Percentiles rank a stretch among this genome's conserved stretches.
Evolutionary conservation across 2,888 invertebrate genomes (phyloP).

Genomic region (Caenorhabditis sulstoni): DNA sequence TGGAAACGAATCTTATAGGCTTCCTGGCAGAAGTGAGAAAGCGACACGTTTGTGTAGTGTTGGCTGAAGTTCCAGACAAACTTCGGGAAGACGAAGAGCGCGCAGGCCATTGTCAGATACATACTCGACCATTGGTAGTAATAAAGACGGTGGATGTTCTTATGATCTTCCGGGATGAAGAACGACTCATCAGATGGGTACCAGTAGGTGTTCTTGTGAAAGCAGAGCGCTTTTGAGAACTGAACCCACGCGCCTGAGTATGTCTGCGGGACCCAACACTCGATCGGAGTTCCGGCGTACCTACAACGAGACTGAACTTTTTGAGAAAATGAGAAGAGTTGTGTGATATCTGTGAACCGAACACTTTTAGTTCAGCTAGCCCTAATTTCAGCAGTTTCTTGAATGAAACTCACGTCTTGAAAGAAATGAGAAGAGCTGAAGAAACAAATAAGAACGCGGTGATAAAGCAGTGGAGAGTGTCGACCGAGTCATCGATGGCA

Average conservation of each 20-base stretch:
- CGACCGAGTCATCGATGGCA: slow-evolving; percentile 44
- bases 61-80: slow-evolving; percentile 8
- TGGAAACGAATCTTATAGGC: slow-evolving; percentile 1
- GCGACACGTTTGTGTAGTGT: not conserved
- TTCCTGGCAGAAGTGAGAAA: slow-evolving; percentile 12
- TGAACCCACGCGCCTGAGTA: slow-evolving; percentile 73
- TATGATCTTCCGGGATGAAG: slow-evolving; percentile 54
- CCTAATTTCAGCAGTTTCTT: too few species aligned
- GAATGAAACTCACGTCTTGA: slow-evolving; percentile 42
- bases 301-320: not conserved
- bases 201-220: slow-evolving; percentile 68
- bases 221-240: slow-evolving; percentile 67
- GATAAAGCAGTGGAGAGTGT: slow-evolving; percentile 36
- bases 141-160: slow-evolving; percentile 40
- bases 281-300: slow-evolving; percentile 46
- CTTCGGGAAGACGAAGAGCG: slow-evolving; percentile 17
- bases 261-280: slow-evolving; percentile 76
- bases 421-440: slow-evolving; percentile 42
- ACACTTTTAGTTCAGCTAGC: too few species aligned
- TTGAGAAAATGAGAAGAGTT: too few species aligned
- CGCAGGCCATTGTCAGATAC: slow-evolving; percentile 2
- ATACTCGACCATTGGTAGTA: slow-evolving; percentile 70
- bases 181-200: slow-evolving; percentile 58
- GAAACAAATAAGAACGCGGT: slow-evolving; percentile 41
- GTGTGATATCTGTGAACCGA: too few species aligned